Conservation (phyloP, 1,140 invertebrate species). For the Hyles vespertilio region DNA sequence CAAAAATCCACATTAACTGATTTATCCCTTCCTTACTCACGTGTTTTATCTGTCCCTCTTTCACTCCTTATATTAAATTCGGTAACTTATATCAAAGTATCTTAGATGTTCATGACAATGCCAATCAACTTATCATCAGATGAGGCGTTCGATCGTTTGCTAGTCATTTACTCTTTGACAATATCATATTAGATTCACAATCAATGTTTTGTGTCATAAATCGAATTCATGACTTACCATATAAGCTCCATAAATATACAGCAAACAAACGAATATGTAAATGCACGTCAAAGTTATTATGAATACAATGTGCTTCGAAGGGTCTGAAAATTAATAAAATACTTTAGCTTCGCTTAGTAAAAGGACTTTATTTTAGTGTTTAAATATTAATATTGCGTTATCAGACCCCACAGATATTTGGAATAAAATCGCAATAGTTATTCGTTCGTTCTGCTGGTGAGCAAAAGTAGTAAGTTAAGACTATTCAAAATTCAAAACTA, state of each 20-base stretch:
- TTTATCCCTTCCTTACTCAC: too few species aligned
- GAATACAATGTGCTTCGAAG: conserved; percentile 41
- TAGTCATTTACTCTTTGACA: background rate
- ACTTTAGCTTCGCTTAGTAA: background rate
- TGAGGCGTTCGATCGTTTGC: too few species aligned
- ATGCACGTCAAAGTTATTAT: conserved; percentile 32
- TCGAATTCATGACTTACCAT: conserved; percentile 29
- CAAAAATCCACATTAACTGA: too few species aligned
- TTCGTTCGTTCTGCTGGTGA: background rate
- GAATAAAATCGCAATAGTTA: background rate
- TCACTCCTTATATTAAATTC: too few species aligned
- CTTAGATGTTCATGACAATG: too few species aligned
- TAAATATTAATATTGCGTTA: too few species aligned
- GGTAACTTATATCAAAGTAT: too few species aligned
- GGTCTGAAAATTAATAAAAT: conserved; percentile 44
- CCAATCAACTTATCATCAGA: too few species aligned
- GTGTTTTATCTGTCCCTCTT: too few species aligned
- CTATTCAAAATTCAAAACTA: background rate
- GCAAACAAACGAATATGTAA: conserved; percentile 43
- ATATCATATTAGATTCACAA: background rate
- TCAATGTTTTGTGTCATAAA: too few species aligned
- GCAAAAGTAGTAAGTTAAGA: background rate
- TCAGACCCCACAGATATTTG: too few species aligned
- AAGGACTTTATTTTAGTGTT: too few species aligned
- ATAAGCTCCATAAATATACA: conserved; percentile 58